These are phyloP conservation scores for Idaea aversata DNA, from an alignment of 2,888 invertebrate species.

Conservation along the genomic window DNA sequence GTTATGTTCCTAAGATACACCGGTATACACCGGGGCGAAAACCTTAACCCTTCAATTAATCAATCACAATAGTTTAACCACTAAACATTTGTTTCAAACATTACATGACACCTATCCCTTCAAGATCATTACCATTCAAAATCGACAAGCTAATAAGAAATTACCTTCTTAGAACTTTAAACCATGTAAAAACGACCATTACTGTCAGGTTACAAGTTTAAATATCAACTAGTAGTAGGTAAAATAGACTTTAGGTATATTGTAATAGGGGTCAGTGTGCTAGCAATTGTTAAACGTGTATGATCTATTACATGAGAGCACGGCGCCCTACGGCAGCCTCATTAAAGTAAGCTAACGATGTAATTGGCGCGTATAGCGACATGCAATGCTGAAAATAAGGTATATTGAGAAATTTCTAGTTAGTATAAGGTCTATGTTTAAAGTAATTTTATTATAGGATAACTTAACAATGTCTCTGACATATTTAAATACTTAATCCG, in stretches of 20 bases:
- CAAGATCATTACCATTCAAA: background rate
- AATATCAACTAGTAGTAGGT: conserved; percentile 20
- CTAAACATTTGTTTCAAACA: background rate
- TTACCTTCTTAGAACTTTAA: conserved; percentile 20
- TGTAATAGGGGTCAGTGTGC: conserved; percentile 20
- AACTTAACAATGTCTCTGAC: too few relatives aligned
- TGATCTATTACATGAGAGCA: conserved; percentile 42
- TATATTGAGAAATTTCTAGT: conserved; percentile 12
- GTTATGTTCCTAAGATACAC: too few relatives aligned
- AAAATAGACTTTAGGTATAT: conserved; percentile 20
- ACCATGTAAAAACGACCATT: conserved; percentile 33
- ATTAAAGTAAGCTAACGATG: conserved; percentile 69
- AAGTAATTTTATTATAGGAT: background rate
- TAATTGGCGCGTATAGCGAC: conserved; percentile 50
- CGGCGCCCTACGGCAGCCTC: conserved; percentile 48
- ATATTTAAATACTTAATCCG: too few relatives aligned
- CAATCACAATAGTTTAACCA: too few relatives aligned
- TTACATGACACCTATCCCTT: background rate
- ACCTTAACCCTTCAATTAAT: too few relatives aligned
- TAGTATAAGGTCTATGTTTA: background rate
- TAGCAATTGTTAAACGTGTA: conserved; percentile 25
- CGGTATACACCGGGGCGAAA: too few relatives aligned
- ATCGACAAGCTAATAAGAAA: conserved; percentile 3
- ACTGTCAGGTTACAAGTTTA: conserved; percentile 28
- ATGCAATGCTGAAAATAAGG: conserved; percentile 14